Conservation (phyloP, 1,140 invertebrate species). For the Halictus rubicundus region DNA sequence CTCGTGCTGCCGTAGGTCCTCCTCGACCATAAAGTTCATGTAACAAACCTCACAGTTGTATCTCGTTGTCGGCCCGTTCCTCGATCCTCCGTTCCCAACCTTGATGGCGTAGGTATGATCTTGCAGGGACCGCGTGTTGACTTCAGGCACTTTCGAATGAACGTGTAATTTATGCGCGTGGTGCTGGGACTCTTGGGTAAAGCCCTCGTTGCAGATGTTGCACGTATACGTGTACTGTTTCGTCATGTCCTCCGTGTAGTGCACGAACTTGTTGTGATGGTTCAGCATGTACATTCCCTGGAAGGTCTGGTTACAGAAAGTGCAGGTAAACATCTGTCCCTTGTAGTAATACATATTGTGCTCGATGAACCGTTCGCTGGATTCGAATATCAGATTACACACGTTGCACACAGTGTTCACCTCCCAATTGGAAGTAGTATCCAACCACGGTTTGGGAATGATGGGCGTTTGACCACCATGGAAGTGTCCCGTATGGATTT, state of each 20-base stretch:
- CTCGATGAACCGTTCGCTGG: conserved; percentile 38
- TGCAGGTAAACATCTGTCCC: conserved; percentile 42
- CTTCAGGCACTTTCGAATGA: conserved; percentile 20
- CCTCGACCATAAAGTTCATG: conserved; percentile 40
- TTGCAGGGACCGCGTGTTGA: neutral
- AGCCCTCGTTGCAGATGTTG: conserved; percentile 62
- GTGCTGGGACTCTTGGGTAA: conserved; percentile 57
- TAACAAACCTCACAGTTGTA: conserved; percentile 55
- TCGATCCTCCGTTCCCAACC: too few relatives aligned
- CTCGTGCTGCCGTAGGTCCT: conserved; percentile 44
- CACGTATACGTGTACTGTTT: conserved; percentile 52
- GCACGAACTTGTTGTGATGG: conserved; percentile 63
- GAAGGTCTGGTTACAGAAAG: conserved; percentile 53
- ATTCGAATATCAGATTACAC: conserved; percentile 64
- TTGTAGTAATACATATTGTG: conserved; percentile 64
- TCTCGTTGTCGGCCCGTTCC: too few relatives aligned
- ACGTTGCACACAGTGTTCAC: conserved; percentile 31
- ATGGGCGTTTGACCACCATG: conserved; percentile 10
- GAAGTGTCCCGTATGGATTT: conserved; percentile 53
- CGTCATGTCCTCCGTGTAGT: conserved; percentile 35
- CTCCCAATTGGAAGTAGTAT: fast-evolving
- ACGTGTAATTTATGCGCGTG: conserved; percentile 67
- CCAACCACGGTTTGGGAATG: fast-evolving
- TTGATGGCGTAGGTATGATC: conserved; percentile 8
- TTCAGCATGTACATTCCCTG: conserved; percentile 61